Conservation (phyloP, 2,113 vertebrate species). For the human region GRCh38 chr2:204984001-204984500, state of each 20-base stretch:
- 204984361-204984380: background rate
- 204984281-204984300: conserved; percentile 56
- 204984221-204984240: conserved; percentile 59
- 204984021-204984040: background rate
- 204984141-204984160: background rate
- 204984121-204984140: background rate
- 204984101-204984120: background rate
- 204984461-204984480: background rate
- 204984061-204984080: background rate
- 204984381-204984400: conserved; percentile 4
- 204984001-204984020: background rate
- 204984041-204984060: background rate
- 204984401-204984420: conserved; percentile 6
- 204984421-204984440: conserved; percentile 8
- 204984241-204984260: conserved; percentile 55
- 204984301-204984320: conserved; percentile 62
- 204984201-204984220: conserved; percentile 26
- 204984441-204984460: conserved; percentile 32
- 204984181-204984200: background rate
- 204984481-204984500: background rate
- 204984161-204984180: background rate
- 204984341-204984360: conserved; percentile 49
- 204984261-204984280: conserved; percentile 55
- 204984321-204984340: background rate
- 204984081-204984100: background rate